These are phyloP conservation scores for Aethina tumida DNA, from an alignment of 1,140 invertebrate genomes.

Conservation along the genomic window DNA sequence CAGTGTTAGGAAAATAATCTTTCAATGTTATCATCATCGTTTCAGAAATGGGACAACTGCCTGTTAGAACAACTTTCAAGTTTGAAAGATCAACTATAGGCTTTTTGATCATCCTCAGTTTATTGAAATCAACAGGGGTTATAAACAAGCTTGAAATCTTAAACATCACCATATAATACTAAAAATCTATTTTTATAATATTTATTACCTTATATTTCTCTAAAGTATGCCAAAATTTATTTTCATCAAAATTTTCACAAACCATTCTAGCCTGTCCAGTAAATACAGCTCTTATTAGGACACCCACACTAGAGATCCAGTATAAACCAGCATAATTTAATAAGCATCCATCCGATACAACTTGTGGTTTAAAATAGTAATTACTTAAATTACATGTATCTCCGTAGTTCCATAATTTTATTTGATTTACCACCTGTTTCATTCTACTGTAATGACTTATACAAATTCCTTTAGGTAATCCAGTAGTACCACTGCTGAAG, in stretches of 20 bases:
- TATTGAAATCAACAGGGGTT: slow-evolving; percentile 16
- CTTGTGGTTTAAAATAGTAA: too few relatives aligned
- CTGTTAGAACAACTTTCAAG: slow-evolving; percentile 35
- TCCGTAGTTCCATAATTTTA: too few relatives aligned
- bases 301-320: slow-evolving; percentile 27
- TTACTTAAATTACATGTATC: too few relatives aligned
- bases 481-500: slow-evolving; percentile 26
- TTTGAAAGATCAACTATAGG: slow-evolving; percentile 18
- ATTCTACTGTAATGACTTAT: slow-evolving; percentile 13
- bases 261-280: slow-evolving; percentile 14
- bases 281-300: slow-evolving; percentile 13
- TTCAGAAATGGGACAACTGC: slow-evolving; percentile 39
- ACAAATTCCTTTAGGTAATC: slow-evolving; percentile 25
- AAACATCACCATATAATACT: background rate
- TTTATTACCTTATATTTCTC: slow-evolving; percentile 23
- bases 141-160: slow-evolving; percentile 13
- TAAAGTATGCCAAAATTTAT: slow-evolving; percentile 20
- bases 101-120: slow-evolving; percentile 15
- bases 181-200: slow-evolving; percentile 1
- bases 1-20: slow-evolving; percentile 30
- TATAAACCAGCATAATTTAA: slow-evolving; percentile 29
- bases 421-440: too few relatives aligned
- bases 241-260: slow-evolving; percentile 18
- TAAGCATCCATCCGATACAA: too few relatives aligned
- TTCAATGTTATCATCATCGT: slow-evolving; percentile 40